phyloP scores from a whole-genome alignment of 2,888 invertebrate species.

The Dusona sp. region DNA sequence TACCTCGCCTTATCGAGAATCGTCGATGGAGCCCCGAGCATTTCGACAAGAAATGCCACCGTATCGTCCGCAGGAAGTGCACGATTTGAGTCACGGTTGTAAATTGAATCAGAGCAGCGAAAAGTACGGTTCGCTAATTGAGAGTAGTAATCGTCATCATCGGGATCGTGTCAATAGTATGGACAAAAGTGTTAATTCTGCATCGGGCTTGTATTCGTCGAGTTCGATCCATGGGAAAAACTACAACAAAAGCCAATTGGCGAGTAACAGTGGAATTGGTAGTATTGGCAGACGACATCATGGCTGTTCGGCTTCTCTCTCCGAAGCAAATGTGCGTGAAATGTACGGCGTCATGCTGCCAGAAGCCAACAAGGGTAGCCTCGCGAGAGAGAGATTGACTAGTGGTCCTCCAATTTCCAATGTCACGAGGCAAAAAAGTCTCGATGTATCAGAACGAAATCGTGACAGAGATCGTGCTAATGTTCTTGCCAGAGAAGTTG shows the following conservation, averaged over 20 bases:
- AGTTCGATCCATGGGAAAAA: conserved; percentile 78
- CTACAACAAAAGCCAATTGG: conserved; percentile 74
- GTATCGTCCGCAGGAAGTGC: conserved; percentile 81
- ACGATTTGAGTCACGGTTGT: conserved; percentile 75
- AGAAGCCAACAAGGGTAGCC: conserved; percentile 81
- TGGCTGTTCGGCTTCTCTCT: conserved; percentile 81
- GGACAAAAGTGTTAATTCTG: conserved; percentile 79
- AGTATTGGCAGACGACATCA: conserved; percentile 79
- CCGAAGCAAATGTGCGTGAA: conserved; percentile 82
- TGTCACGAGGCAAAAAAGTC: conserved; percentile 85
- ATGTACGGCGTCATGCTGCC: conserved; percentile 78
- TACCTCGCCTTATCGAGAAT: conserved; percentile 82
- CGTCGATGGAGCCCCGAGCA: conserved; percentile 78
- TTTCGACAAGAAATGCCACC: conserved; percentile 81
- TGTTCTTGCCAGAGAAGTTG: conserved; percentile 63
- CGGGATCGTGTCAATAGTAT: conserved; percentile 82
- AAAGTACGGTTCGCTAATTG: conserved; percentile 81
- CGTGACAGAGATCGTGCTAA: conserved; percentile 78
- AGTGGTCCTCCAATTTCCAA: conserved; percentile 75
- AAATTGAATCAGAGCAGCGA: conserved; percentile 76
- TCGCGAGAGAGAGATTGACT: conserved; percentile 77
- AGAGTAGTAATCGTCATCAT: conserved; percentile 78
- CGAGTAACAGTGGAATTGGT: conserved; percentile 75
- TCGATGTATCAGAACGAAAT: conserved; percentile 85
- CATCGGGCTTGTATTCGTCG: conserved; percentile 78